Conservation (phyloP, 2,888 invertebrate species). For the Orthosia gracilis region DNA sequence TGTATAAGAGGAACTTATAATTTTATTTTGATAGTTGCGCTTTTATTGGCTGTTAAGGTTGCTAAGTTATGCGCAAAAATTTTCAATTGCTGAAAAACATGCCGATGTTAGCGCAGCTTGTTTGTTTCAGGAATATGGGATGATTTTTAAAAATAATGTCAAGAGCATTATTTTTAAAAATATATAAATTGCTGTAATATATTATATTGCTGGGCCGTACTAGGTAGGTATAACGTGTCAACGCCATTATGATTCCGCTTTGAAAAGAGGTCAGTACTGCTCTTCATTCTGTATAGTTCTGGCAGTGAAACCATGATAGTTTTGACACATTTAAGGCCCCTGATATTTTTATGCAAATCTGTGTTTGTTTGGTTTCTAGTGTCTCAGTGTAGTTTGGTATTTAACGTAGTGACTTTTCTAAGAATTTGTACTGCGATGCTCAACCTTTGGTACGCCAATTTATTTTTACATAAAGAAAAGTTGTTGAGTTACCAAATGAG, state of each 20-base stretch:
- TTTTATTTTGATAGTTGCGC: not conserved
- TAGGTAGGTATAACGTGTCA: too few species aligned
- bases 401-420: not conserved
- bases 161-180: too few species aligned
- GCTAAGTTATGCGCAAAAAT: not conserved
- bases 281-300: too few species aligned
- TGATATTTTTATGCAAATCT: not conserved
- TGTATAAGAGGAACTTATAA: not conserved
- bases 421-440: not conserved
- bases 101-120: not conserved
- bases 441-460: conserved; percentile 1
- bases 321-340: too few species aligned
- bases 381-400: not conserved
- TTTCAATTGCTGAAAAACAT: not conserved
- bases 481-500: conserved; percentile 8
- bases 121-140: not conserved
- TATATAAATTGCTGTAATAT: too few species aligned
- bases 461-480: conserved; percentile 16
- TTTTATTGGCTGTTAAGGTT: not conserved
- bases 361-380: not conserved
- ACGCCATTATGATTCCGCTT: too few species aligned
- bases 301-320: too few species aligned
- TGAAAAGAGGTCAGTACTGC: too few species aligned
- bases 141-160: conserved; percentile 1
- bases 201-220: too few species aligned